Evolutionary conservation across 2,888 invertebrate species (phyloP).

Genomic region (Matsumyia berberina): DNA sequence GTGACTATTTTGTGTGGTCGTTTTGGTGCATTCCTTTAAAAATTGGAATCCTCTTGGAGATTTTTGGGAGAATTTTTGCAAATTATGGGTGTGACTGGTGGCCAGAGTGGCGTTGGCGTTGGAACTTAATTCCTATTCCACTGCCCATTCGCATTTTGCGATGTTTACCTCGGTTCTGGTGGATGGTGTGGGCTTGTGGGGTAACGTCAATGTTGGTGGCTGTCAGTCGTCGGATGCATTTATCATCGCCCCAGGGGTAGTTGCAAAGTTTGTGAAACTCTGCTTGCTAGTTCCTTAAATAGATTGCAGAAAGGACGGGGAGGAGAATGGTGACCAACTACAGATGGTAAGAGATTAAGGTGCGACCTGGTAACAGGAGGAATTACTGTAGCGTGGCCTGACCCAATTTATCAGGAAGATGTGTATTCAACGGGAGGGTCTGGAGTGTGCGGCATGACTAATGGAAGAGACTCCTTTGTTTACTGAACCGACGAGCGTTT

Average conservation of each 20-base stretch:
- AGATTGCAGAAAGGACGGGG: background rate
- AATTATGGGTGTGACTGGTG: slow-evolving; percentile 53
- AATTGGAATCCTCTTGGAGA: slow-evolving; percentile 18
- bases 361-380: slow-evolving; percentile 28
- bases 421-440: slow-evolving; percentile 22
- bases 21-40: slow-evolving; percentile 5
- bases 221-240: slow-evolving; percentile 1
- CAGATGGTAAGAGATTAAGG: background rate
- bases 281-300: background rate
- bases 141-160: background rate
- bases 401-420: slow-evolving; percentile 44
- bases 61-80: background rate
- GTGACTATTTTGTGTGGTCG: slow-evolving; percentile 33
- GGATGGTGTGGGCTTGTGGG: background rate
- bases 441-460: background rate
- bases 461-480: slow-evolving; percentile 6
- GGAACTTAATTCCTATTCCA: background rate
- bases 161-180: slow-evolving; percentile 7
- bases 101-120: background rate
- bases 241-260: background rate
- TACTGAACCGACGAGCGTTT: background rate
- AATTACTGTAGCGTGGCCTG: slow-evolving; percentile 35
- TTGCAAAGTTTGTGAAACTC: background rate
- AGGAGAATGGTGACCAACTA: background rate
- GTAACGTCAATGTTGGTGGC: background rate